Conservation (phyloP, 2,113 vertebrate genomes). For the Capricornis sumatraensis region DNA sequence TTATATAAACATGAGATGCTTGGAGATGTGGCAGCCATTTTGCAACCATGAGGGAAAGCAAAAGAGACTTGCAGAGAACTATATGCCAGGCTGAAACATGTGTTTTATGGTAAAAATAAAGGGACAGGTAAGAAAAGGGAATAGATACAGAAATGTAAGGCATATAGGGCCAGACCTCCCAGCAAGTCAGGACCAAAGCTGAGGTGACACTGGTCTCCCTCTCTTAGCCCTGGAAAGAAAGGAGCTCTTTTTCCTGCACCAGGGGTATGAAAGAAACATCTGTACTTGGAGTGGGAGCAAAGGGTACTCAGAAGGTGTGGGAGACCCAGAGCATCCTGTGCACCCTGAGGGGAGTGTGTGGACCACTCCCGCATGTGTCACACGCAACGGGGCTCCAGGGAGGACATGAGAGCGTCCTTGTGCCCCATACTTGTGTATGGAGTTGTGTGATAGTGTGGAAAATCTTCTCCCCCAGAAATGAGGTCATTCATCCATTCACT, state of each 20-base stretch:
- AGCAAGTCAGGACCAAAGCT: neutral
- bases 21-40: neutral
- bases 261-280: neutral
- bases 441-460: neutral
- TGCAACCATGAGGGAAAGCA: neutral
- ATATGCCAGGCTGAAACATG: neutral
- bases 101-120: neutral
- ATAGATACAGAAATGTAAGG: neutral
- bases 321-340: neutral
- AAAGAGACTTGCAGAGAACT: neutral
- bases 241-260: neutral
- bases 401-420: neutral
- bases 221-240: neutral
- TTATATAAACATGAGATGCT: neutral
- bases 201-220: neutral
- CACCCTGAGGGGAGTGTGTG: neutral
- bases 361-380: fast-evolving
- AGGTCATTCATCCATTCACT: neutral
- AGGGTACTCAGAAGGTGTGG: neutral
- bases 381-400: neutral
- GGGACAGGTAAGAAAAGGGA: neutral
- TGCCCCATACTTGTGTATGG: neutral
- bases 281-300: neutral
- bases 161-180: too few relatives aligned
- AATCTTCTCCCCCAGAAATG: neutral